Base-by-base conservation (phyloP, 2,888 invertebrate genomes). In the Lasioglossum oenotherae region DNA sequence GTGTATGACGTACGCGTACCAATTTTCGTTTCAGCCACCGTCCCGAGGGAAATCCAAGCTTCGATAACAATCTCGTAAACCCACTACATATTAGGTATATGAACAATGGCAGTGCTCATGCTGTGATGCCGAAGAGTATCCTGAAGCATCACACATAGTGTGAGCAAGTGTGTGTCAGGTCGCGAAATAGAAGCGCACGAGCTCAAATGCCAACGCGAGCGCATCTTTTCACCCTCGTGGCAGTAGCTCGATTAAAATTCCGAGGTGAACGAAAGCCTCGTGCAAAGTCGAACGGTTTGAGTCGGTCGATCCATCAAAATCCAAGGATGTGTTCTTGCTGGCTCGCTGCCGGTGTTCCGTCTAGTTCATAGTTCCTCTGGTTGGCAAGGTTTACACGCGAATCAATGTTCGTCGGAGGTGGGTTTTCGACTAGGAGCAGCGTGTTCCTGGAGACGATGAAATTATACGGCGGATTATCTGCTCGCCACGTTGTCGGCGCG, bases 401-500 rank as follows among this genome's bases (percentile, higher is more conserved):
- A 74, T 80, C 85, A 74, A 86, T 74, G 76, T 82, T 74, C 31
- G 44, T 14, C 64, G 35, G 10, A 23, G 44, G 31, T 19, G 74
- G 38, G 46, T 67, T 74, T 71, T 74, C 81, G 71, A 73, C 64
- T 64, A 57, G 78, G 57, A 86, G 35, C 71, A 46, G 16, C 31
- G 75, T 64, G 64, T 78, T 69, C 64, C 79, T n/a, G 41, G 53
- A 53, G 49, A 79, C 78, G 87, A 82, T 80, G 87, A 88, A 91
- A 87, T 91, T 90, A 90, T 86, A 87, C 83, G 81, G 74, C 74
- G 90, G 90, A 91, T 90, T 90, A 90, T 91, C 90, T 83, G 90
- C 44, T 69, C 78, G 84, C 38, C 35, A 46, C 71, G 79, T 81
- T 74, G 87, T 89, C 87, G 83, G 87, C 89, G 60, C 77, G 64